A percentile compares a stretch with the other conserved stretches of the same genome.
Conservation (phyloP, 1,140 invertebrate species). For the Cyrtorhinus lividipennis region DNA sequence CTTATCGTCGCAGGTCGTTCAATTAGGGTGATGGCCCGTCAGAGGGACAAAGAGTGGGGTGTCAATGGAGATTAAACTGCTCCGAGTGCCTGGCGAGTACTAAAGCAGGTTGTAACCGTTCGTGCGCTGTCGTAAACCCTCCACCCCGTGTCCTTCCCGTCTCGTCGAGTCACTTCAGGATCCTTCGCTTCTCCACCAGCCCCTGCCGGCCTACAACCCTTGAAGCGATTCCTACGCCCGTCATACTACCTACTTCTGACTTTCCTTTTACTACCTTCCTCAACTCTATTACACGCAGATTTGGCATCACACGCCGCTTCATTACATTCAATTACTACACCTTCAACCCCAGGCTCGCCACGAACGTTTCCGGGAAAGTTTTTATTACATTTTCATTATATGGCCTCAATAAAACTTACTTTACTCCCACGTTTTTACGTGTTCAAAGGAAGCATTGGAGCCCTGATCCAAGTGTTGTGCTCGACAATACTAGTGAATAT, state of each 20-base stretch:
- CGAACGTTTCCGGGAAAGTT: not conserved
- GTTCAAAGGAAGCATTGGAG: too few species aligned
- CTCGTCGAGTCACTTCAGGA: not conserved
- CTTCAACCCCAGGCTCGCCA: not conserved
- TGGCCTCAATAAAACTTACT: not conserved
- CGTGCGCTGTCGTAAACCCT: conserved; percentile 4
- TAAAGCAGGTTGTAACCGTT: conserved; percentile 12
- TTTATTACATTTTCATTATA: conserved; percentile 11
- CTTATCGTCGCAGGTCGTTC: not conserved
- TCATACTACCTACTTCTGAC: too few species aligned
- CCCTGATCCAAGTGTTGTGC: too few species aligned
- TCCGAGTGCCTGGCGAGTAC: conserved; percentile 11
- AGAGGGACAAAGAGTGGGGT: conserved; percentile 15
- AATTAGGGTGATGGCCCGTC: conserved; percentile 16
- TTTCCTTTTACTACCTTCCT: conserved; percentile 8
- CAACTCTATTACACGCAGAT: conserved; percentile 15
- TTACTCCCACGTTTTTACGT: too few species aligned
- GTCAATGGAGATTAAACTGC: conserved; percentile 17
- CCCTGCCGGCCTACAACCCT: not conserved
- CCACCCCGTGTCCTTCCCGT: conserved; percentile 1
- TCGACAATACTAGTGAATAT: too few species aligned
- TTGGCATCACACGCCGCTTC: conserved; percentile 5
- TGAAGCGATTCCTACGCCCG: too few species aligned
- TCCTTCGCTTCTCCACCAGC: not conserved
- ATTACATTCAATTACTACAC: conserved; percentile 16